Evolutionary conservation across 2,797 vertebrate species (phyloP).

Genomic region (Chaetodon trifasciatus): DNA sequence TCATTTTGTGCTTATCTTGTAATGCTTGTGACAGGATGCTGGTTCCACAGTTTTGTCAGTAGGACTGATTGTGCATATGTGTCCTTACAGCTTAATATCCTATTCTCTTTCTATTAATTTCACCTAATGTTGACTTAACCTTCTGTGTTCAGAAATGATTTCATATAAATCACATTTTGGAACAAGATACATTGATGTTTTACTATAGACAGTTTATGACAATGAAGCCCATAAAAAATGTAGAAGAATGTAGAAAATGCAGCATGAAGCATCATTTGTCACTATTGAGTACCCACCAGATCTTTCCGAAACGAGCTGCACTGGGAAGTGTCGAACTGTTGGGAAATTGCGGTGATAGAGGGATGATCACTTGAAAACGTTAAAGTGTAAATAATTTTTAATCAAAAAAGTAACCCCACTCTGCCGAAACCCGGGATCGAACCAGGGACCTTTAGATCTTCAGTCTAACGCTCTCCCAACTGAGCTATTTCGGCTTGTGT

Average conservation of each 20-base stretch:
- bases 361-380: too few species aligned
- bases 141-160: background rate
- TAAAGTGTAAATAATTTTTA: background rate
- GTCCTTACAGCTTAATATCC: background rate
- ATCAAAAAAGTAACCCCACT: accelerated
- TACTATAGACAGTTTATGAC: too few species aligned
- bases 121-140: too few species aligned
- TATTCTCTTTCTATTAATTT: background rate
- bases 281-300: background rate
- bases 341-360: too few species aligned
- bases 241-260: too few species aligned
- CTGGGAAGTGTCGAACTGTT: too few species aligned
- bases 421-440: slow-evolving; percentile 77
- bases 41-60: background rate
- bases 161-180: background rate
- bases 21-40: slow-evolving; percentile 1
- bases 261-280: background rate
- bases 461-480: slow-evolving; percentile 78
- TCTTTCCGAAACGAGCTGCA: background rate
- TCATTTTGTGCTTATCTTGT: background rate
- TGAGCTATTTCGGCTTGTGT: slow-evolving; percentile 60
- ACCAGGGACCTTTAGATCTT: slow-evolving; percentile 77
- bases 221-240: too few species aligned
- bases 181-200: background rate
- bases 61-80: background rate